Base-by-base conservation (phyloP, 1,140 invertebrate genomes). In the Ephestia elutella region DNA sequence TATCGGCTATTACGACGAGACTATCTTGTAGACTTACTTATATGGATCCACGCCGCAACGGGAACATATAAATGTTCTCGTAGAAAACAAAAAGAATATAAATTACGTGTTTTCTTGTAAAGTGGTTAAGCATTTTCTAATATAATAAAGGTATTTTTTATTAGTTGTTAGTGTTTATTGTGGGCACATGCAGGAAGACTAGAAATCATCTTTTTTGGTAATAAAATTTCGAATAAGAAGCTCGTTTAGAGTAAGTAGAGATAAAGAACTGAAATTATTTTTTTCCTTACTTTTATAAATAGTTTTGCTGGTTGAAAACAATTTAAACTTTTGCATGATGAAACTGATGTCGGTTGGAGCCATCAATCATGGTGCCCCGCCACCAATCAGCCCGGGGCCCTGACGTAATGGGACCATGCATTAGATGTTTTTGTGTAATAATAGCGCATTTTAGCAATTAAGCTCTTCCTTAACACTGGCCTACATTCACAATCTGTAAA, bases 361-460 rank as follows among this genome's bases (percentile, higher is more conserved):
- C 67, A 78, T 81, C 76, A 78, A 72, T 81, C 78, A 73, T 75
- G 68, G 58, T 64, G 63, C 63, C n/a, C n/a, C n/a, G n/a, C n/a
- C n/a, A n/a, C n/a, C n/a, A n/a, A 63, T 70, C 64, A 66, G 51
- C 49, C n/a, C 18, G 5, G 11, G 8, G 56, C 21, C 63, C 55
- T 15, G 38, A 20, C 48, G 51, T 66, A 70, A 72, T 75, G 66
- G 68, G 72, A 71, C 59, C 75, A 71, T 66, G 63, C 66, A 64
- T 66, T 62, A 65, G 21, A 44, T 44, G 15, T 56, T 55, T 50
- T 50, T 58, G 56, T 21, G 9, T 53, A 53, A 19, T 38, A 38
- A 17, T n/a, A 1, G 9, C 48, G 17, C 38, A 44, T 44, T 15
- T n/a, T 44, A 44, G 1, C 38, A 2, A 44, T 44, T 44, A 44